Base-by-base conservation (phyloP, 2,888 invertebrate species). In the Drosophila borborema region DNA sequence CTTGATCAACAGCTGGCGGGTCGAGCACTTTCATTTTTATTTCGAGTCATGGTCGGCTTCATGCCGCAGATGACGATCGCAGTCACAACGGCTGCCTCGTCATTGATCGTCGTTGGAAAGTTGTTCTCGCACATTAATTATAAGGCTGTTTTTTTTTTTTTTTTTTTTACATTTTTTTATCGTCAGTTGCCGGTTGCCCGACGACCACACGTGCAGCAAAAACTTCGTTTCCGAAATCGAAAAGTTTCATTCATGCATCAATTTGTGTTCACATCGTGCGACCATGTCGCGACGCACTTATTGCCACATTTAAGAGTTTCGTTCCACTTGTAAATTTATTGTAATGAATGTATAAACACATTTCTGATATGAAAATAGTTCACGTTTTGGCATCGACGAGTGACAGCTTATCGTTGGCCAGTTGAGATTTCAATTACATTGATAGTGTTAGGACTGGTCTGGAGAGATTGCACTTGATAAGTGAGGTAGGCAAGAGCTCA, bases 11-110 rank as follows among this genome's bases (percentile, higher is more conserved):
- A 72, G 62, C 56, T 68, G 63, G 62, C 67, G 63, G 59, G 64
- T 36, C 72, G 65, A 66, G 74, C 89, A 90, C 91, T 90, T 90
- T 90, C 91, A 90, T 90, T 90, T 90, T 90, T 88, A 81, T 81
- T 89, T 77, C 81, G 62, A 81, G 80, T 86, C 83, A 88, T 77
- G 86, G 86, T 71, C 83, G 74, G 54, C 34, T 53, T 55, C 56
- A 51, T 55, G 55, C 71, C 63, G 61, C 54, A 65, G 64, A 61
- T 68, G 77, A 77, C 59, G 65, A 61, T 53, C 55, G 23, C 51
- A 64, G 61, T 60, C 71, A 55, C 66, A 60, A 18, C 59, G 48
- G 55, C 64, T 59, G 69, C 69, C 53, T 56, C 77, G 77, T 77
- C 77, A 77, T 74, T 74, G 65, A 77, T 77, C 65, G 77, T 74